Base-by-base conservation (phyloP, 2,113 vertebrate genomes). In the Cisticola juncidis region DNA sequence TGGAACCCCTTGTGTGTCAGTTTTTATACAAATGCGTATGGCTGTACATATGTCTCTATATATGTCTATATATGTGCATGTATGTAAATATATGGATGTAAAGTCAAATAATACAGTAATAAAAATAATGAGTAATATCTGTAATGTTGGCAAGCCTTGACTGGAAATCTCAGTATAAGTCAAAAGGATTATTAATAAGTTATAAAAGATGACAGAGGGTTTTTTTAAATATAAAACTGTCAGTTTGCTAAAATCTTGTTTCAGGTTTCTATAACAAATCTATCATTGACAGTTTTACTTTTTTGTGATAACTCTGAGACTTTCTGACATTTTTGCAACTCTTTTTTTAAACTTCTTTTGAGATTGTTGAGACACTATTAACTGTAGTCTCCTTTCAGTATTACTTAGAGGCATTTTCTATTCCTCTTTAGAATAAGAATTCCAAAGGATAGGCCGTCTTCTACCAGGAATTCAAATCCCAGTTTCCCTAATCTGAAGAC, bases 291-390 rank as follows among this genome's bases (percentile, higher is more conserved):
- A 90, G 31, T 89, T 95, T 91, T 87, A 85, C 40, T 74, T 95
- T 95, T 89, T 76, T 87, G 42, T 80, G 71, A 90, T 78, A 96
- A 92, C 60, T 86, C 77, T 83, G 38, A 93, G 60, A 95, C 74
- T 92, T 93, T 95, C 36, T 94, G 82, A 88, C 92, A 90, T 90
- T 94, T 84, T 94, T 96, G n/a, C 1, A 2, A 74, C 79, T 78
- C 56, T 60, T 93, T 93, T 95, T 91, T 91, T 86, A 24, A 64
- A 71, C 58, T 88, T 88, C 64, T 93, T 94, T 94, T 90, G 68
- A 92, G 88, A 84, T 68, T 84, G 20, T 45, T 92, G 64, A 93
- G 76, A 68, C 72, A 92, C 18, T 90, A 79, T 88, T 92, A 88
- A 92, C 61, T 83, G 23, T 81, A 68, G 60, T 92, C 76, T 96